phyloP scores from a whole-genome alignment of 2,113 vertebrate genomes.

The Tychaedon coryphoeus region DNA sequence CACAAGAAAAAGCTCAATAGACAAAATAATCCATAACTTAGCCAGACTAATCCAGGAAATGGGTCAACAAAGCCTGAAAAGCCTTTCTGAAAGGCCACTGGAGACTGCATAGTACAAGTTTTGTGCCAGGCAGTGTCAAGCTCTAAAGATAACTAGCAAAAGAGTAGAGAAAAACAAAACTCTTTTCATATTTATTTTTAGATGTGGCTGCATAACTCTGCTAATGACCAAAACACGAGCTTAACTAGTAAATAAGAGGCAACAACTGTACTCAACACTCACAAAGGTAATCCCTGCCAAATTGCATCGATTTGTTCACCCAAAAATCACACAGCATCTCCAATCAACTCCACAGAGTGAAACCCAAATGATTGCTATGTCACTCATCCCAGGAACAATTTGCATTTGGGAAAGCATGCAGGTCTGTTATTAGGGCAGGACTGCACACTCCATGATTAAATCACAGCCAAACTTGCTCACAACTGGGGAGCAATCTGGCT shows the following conservation, averaged over 20 bases:
- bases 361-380: not conserved
- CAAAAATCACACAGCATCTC: not conserved
- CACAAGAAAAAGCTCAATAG: constrained; percentile 54
- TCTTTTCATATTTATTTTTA: constrained; percentile 57
- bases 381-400: not conserved
- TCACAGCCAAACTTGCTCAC: not conserved
- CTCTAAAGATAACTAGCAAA: constrained; percentile 29
- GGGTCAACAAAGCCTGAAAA: constrained; percentile 49
- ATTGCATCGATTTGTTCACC: not conserved
- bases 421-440: not conserved
- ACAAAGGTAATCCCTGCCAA: not conserved
- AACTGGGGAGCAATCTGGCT: not conserved
- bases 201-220: not conserved
- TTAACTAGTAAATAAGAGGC: not conserved
- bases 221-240: constrained; percentile 2
- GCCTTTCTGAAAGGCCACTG: constrained; percentile 52
- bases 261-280: not conserved
- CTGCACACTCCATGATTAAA: not conserved
- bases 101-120: constrained; percentile 11
- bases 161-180: constrained; percentile 34
- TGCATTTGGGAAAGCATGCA: not conserved
- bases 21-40: constrained; percentile 58
- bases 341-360: not conserved
- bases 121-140: constrained; percentile 29
- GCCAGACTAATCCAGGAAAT: constrained; percentile 62